These are phyloP conservation scores for Mantis religiosa DNA, from an alignment of 2,888 invertebrate species.

Conservation along the genomic window DNA sequence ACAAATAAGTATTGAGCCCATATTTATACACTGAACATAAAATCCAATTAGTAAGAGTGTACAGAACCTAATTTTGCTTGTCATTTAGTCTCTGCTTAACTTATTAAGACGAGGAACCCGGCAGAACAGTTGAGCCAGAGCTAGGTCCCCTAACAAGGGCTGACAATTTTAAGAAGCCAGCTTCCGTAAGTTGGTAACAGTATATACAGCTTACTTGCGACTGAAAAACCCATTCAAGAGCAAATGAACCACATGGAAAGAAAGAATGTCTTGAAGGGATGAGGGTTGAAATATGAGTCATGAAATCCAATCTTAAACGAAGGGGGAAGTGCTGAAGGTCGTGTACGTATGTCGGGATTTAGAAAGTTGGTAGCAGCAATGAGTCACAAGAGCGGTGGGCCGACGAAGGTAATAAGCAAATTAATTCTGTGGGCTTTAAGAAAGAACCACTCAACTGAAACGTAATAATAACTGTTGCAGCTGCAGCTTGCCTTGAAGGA, in stretches of 20 bases:
- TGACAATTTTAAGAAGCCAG: too few relatives aligned
- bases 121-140: too few relatives aligned
- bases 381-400: background rate
- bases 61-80: too few relatives aligned
- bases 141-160: too few relatives aligned
- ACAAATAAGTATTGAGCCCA: too few relatives aligned
- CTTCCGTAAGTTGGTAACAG: background rate
- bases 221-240: background rate
- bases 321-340: background rate
- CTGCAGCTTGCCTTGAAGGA: background rate
- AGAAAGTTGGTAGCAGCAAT: background rate
- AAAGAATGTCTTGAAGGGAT: background rate
- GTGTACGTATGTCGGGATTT: background rate
- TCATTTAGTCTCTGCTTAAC: too few relatives aligned
- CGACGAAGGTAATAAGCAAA: background rate
- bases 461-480: background rate
- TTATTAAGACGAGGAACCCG: too few relatives aligned
- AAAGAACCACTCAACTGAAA: background rate
- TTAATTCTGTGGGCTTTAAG: background rate
- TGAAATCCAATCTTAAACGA: background rate
- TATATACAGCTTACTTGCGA: background rate
- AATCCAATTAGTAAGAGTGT: too few relatives aligned
- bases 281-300: background rate
- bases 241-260: background rate
- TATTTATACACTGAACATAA: too few relatives aligned